Evolutionary conservation across 2,888 invertebrate species (phyloP).

Genomic region (Penaeus monodon): DNA sequence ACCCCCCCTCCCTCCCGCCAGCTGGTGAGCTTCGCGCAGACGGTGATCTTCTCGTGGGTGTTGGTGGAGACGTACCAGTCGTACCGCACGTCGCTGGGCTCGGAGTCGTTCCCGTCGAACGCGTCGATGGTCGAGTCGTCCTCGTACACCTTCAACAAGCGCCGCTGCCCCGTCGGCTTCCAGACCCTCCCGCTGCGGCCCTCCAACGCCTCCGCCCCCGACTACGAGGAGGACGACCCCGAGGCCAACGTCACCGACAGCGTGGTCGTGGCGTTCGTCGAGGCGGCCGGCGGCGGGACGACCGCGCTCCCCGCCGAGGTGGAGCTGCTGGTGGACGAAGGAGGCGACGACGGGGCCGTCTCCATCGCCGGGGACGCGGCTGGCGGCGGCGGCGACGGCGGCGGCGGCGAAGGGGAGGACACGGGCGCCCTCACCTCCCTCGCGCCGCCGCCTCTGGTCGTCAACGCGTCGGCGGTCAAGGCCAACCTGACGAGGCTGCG

Average conservation of each 20-base stretch:
- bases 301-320: background rate
- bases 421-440: no score
- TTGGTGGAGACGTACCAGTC: slow-evolving; percentile 53
- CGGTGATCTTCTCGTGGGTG: slow-evolving; percentile 54
- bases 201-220: background rate
- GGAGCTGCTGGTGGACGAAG: background rate
- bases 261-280: background rate
- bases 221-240: background rate
- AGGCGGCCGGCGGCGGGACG: slow-evolving; percentile 12
- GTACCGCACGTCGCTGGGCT: slow-evolving; percentile 16
- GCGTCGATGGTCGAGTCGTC: slow-evolving; percentile 19
- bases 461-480: no score
- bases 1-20: background rate
- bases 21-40: slow-evolving; percentile 57
- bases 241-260: background rate
- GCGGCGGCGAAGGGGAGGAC: no score
- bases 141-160: slow-evolving; percentile 46
- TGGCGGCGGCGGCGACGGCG: no score
- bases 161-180: slow-evolving; percentile 51
- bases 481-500: no score
- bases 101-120: slow-evolving; percentile 13
- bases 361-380: no score
- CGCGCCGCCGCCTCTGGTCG: no score
- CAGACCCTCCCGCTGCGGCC: slow-evolving; percentile 26
- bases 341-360: no score